phyloP scores from a whole-genome alignment of 2,888 invertebrate genomes.

The Parasteatoda lunata region DNA sequence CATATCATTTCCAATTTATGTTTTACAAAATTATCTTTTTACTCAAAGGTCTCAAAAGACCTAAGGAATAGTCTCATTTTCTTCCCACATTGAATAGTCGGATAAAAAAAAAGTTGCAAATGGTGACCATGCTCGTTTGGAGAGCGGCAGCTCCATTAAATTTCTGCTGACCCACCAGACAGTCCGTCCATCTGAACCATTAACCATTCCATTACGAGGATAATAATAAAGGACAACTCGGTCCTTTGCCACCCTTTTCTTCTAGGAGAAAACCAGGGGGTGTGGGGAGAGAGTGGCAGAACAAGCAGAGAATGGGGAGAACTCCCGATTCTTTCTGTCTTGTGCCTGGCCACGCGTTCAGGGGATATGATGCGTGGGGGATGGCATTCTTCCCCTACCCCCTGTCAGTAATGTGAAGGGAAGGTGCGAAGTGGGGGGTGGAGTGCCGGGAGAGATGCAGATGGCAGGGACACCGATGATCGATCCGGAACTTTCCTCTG shows the following conservation, averaged over 20 bases:
- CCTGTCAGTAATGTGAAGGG: slow-evolving; percentile 21
- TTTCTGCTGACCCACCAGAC: slow-evolving; percentile 37
- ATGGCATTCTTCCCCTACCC: slow-evolving; percentile 11
- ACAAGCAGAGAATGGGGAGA: neutral
- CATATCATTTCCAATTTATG: neutral
- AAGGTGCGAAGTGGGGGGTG: neutral
- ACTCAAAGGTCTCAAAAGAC: neutral
- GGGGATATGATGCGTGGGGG: slow-evolving; percentile 40
- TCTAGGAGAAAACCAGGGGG: neutral
- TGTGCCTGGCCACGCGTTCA: slow-evolving; percentile 33
- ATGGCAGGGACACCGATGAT: slow-evolving; percentile 22
- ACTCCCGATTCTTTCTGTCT: neutral
- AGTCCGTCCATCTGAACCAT: slow-evolving; percentile 16
- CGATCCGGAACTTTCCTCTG: slow-evolving; percentile 55
- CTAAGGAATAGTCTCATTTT: neutral
- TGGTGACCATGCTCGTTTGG: slow-evolving; percentile 2
- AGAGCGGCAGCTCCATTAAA: slow-evolving; percentile 16
- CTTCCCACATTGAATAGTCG: neutral
- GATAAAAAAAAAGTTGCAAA: neutral
- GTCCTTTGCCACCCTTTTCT: neutral
- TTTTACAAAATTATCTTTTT: too few relatives aligned
- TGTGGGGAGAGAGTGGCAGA: neutral
- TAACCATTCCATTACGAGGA: slow-evolving; percentile 9
- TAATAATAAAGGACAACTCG: slow-evolving; percentile 34
- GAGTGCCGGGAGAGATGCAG: slow-evolving; percentile 6